phyloP scores from a whole-genome alignment of 2,797 vertebrate species.

The Tympanoctomys barrerae region DNA sequence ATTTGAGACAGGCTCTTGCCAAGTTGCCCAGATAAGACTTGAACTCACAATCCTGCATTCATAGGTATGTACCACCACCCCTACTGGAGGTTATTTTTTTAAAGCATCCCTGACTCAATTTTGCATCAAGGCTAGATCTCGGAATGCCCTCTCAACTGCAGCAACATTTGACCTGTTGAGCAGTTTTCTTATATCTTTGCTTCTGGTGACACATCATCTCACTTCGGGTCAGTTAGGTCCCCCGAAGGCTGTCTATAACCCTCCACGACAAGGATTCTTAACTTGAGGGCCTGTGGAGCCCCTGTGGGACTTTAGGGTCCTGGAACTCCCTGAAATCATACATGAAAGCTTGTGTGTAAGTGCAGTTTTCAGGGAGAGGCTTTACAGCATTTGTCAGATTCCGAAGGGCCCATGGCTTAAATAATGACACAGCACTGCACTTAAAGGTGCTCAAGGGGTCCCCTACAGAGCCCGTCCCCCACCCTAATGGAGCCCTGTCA shows the following conservation, averaged over 20 bases:
- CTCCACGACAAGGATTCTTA: constrained; percentile 17
- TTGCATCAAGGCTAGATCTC: neutral
- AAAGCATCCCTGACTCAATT: neutral
- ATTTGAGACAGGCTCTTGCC: neutral
- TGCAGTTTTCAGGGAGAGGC: neutral
- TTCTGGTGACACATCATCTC: neutral
- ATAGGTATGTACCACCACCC: neutral
- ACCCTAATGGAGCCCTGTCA: neutral
- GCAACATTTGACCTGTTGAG: neutral
- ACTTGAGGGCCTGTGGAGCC: neutral
- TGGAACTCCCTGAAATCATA: neutral
- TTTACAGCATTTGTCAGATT: neutral
- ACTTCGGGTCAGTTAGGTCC: neutral
- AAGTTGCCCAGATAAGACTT: neutral
- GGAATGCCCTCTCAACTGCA: neutral
- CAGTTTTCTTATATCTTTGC: neutral
- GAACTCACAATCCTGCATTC: neutral
- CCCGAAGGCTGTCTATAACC: neutral
- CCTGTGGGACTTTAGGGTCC: neutral
- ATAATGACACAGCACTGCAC: too few relatives aligned
- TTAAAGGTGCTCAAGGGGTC: neutral
- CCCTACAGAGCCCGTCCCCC: too few relatives aligned
- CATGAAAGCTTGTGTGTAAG: neutral
- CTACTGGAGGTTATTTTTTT: neutral
- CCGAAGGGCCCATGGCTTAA: neutral